Evolutionary conservation across 2,888 invertebrate species (phyloP).

Genomic region (Ditula angustiorana): DNA sequence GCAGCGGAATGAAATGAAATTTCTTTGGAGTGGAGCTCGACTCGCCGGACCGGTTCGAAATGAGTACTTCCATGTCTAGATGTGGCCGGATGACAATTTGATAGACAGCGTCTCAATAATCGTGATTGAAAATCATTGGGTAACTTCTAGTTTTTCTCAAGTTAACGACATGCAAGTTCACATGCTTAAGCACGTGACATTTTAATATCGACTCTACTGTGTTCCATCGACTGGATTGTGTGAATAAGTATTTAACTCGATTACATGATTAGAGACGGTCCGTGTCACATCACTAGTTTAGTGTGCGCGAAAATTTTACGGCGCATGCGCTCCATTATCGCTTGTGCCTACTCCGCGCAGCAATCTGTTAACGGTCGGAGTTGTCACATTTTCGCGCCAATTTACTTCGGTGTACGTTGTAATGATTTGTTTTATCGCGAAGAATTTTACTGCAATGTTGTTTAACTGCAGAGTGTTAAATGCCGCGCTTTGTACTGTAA

Average conservation of each 20-base stretch:
- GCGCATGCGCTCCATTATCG: constrained; percentile 60
- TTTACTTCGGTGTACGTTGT: constrained; percentile 50
- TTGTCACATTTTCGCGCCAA: constrained; percentile 70
- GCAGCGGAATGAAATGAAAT: constrained; percentile 83
- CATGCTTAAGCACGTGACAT: constrained; percentile 24
- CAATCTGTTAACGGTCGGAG: constrained; percentile 47
- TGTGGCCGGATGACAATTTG: constrained; percentile 72
- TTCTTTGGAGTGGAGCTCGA: constrained; percentile 79
- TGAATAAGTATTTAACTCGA: constrained; percentile 43
- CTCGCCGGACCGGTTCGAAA: constrained; percentile 75
- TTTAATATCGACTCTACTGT: neutral
- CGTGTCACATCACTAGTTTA: constrained; percentile 53
- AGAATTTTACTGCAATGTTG: constrained; percentile 47
- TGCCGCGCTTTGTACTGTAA: constrained; percentile 48
- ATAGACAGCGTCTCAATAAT: constrained; percentile 70
- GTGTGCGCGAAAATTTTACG: constrained; percentile 60
- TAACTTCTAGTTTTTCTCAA: constrained; percentile 15
- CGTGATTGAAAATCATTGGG: constrained; percentile 54
- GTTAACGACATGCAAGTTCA: constrained; percentile 6
- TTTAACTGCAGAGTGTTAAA: constrained; percentile 45
- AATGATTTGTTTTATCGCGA: constrained; percentile 49
- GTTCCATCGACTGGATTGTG: constrained; percentile 42
- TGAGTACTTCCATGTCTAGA: constrained; percentile 67
- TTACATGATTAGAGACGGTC: constrained; percentile 45
- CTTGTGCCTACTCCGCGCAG: constrained; percentile 43